These are phyloP conservation scores for Temnothorax nylanderi DNA, from an alignment of 1,140 invertebrate genomes.

Conservation along the genomic window DNA sequence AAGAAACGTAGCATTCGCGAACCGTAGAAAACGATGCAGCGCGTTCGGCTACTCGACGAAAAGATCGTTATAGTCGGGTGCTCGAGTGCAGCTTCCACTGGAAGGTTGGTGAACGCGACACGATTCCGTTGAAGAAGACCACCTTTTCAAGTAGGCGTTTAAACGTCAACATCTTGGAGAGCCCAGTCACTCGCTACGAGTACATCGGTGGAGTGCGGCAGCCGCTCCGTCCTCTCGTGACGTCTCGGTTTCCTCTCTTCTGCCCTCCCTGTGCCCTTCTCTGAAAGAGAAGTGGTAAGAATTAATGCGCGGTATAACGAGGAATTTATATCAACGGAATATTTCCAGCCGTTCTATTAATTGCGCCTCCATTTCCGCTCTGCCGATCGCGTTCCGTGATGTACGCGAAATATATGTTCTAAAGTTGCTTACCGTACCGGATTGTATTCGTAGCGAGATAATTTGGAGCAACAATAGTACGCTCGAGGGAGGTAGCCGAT, in stretches of 20 bases:
- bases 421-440: constrained; percentile 16
- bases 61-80: constrained; percentile 28
- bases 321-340: constrained; percentile 69
- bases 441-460: background rate
- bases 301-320: constrained; percentile 67
- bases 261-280: background rate
- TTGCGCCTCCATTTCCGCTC: constrained; percentile 44
- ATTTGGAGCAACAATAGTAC: background rate
- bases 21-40: background rate
- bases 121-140: constrained; percentile 56
- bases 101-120: constrained; percentile 50
- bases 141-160: constrained; percentile 49
- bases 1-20: background rate
- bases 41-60: constrained; percentile 29
- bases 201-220: constrained; percentile 45
- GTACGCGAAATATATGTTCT: constrained; percentile 14
- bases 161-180: constrained; percentile 52
- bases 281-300: constrained; percentile 58
- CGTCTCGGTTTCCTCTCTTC: constrained; percentile 47
- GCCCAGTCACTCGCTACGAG: constrained; percentile 34
- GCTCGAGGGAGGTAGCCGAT: background rate
- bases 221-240: constrained; percentile 50
- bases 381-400: constrained; percentile 29
- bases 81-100: constrained; percentile 22
- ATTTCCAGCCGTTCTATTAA: constrained; percentile 69